phyloP scores from a whole-genome alignment of 2,888 invertebrate species.

The Doris montereyensis region DNA sequence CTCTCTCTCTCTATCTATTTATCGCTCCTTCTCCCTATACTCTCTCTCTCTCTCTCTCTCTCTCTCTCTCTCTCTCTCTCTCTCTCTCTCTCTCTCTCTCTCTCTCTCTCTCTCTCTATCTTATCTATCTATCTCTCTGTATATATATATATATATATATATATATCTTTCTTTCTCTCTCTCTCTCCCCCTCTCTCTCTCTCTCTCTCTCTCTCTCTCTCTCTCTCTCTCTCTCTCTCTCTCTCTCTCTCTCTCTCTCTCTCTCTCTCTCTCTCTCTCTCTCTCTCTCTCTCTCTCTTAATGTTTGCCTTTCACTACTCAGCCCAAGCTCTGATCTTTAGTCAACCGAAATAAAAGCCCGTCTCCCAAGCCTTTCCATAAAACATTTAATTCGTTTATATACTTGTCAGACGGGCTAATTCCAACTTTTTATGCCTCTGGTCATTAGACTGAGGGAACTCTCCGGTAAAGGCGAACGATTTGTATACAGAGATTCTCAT shows the following conservation, averaged over 20 bases:
- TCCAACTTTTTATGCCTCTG: constrained; percentile 31
- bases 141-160: neutral
- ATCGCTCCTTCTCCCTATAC: neutral
- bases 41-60: neutral
- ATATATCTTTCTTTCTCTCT: constrained; percentile 11
- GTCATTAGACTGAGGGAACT: constrained; percentile 34
- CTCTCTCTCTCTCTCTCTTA: no score
- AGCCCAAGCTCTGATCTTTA: no score
- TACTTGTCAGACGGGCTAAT: constrained; percentile 24
- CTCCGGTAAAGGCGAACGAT: constrained; percentile 15
- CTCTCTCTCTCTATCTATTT: neutral
- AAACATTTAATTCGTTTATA: constrained; percentile 40
- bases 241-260: constrained; percentile 18
- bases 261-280: neutral
- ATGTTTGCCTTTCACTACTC: no score
- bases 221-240: constrained; percentile 21
- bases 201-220: constrained; percentile 26
- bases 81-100: neutral
- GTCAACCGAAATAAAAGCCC: no score
- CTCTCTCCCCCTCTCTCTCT: constrained; percentile 21
- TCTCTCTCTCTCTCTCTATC: neutral
- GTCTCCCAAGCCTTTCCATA: constrained; percentile 24
- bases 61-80: neutral
- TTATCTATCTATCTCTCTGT: neutral
- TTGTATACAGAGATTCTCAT: constrained; percentile 31